These are phyloP conservation scores for Orthochromis malagaraziensis DNA, from an alignment of 2,113 vertebrate genomes.

Conservation along the genomic window DNA sequence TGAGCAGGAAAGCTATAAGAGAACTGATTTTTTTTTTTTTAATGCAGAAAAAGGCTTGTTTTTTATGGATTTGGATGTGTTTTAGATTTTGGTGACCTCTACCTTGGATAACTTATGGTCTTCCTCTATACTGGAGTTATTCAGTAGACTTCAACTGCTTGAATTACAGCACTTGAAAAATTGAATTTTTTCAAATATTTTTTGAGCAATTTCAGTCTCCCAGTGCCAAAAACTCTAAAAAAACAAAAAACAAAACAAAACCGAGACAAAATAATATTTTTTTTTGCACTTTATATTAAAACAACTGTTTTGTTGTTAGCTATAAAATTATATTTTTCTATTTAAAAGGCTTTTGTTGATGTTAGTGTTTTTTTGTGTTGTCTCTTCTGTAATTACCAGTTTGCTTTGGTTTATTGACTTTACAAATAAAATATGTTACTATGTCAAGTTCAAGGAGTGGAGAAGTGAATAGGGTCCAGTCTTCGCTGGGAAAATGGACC, in stretches of 20 bases:
- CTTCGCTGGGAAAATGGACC: neutral
- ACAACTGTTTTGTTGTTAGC: neutral
- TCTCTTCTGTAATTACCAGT: neutral
- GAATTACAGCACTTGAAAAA: neutral
- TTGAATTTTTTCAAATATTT: accelerated
- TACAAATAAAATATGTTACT: neutral
- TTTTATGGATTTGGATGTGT: neutral
- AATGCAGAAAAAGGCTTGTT: neutral
- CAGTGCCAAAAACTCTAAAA: neutral
- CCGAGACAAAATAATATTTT: accelerated
- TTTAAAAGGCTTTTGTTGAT: neutral
- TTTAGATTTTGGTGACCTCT: neutral
- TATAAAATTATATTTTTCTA: neutral
- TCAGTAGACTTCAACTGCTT: neutral
- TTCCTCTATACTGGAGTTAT: neutral
- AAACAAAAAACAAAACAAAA: neutral
- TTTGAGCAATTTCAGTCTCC: neutral
- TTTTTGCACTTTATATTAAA: neutral
- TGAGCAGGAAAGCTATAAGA: neutral
- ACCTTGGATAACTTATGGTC: neutral
- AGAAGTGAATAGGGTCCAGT: neutral
- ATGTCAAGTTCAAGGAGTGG: neutral
- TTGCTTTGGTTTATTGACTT: neutral
- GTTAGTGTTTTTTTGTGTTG: neutral
- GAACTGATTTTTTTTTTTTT: neutral